phyloP scores from a whole-genome alignment of 2,888 invertebrate genomes.

The Dugesia japonica region DNA sequence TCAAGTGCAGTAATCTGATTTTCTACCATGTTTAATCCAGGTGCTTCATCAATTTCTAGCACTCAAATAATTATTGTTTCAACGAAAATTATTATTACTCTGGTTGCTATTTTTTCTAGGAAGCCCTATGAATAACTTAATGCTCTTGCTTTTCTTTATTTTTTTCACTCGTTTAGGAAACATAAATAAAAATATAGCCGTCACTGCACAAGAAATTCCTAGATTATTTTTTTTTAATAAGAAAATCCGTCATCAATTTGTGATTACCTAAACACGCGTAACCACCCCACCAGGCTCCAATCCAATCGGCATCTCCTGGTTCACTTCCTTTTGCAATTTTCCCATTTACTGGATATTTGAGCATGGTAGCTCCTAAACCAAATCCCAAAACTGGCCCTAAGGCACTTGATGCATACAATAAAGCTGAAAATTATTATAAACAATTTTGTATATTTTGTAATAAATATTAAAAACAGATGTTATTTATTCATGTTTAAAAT shows the following conservation, averaged over 20 bases:
- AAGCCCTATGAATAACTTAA: too few species aligned
- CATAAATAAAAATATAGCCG: conserved; percentile 76
- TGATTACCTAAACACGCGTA: conserved; percentile 46
- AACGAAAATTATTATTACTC: too few species aligned
- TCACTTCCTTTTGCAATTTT: conserved; percentile 51
- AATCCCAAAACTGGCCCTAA: conserved; percentile 87
- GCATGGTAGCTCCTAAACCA: conserved; percentile 70
- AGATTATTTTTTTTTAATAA: too few species aligned
- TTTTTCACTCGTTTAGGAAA: conserved; percentile 54
- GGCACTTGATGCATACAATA: conserved; percentile 87
- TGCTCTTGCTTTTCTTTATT: background rate
- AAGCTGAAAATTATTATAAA: conserved; percentile 55
- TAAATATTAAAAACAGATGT: too few species aligned
- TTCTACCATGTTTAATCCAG: too few species aligned
- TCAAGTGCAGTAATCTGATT: too few species aligned
- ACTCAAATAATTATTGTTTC: too few species aligned
- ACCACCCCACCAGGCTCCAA: conserved; percentile 53
- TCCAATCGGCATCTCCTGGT: conserved; percentile 38
- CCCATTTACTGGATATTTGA: conserved; percentile 78
- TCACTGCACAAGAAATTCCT: conserved; percentile 59
- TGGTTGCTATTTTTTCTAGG: too few species aligned
- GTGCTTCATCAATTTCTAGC: too few species aligned
- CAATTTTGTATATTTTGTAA: conserved; percentile 37
- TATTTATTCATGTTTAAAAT: too few species aligned
- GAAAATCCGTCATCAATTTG: too few species aligned